Percentiles rank a stretch among this genome's conserved stretches.
Evolutionary conservation across 1,140 invertebrate genomes (phyloP).

Genomic region (Wiebesia pumilae): DNA sequence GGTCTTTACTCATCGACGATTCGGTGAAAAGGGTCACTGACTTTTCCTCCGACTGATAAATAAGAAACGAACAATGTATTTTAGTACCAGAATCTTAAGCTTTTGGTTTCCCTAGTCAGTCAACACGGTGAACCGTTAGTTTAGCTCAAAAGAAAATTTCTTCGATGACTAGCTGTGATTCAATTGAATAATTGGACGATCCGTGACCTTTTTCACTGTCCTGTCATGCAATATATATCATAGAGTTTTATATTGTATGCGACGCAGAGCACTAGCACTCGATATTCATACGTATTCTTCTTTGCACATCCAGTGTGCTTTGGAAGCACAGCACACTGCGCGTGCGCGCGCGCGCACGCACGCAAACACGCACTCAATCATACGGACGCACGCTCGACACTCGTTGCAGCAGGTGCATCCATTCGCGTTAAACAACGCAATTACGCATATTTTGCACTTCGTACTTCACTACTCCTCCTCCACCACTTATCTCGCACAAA

Average conservation of each 20-base stretch:
- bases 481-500: conserved; percentile 9
- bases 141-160: neutral
- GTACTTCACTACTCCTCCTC: neutral
- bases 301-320: neutral
- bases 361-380: neutral
- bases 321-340: neutral
- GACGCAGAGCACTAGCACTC: conserved; percentile 13
- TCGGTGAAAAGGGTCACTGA: conserved; percentile 44
- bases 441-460: neutral
- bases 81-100: neutral
- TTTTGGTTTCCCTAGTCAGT: conserved; percentile 42
- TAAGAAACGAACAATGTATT: conserved; percentile 20
- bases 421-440: neutral
- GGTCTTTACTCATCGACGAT: conserved; percentile 1
- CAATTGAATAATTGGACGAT: neutral
- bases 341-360: neutral
- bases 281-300: neutral
- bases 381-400: neutral
- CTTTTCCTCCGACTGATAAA: conserved; percentile 13
- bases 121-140: conserved; percentile 2
- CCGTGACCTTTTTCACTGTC: conserved; percentile 39
- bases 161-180: conserved; percentile 42
- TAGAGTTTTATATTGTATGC: neutral
- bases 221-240: conserved; percentile 13
- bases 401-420: neutral